A percentile compares a stretch with the other conserved stretches of the same genome.
Conservation (phyloP, 2,113 vertebrate species). For the Xerus inauris region DNA sequence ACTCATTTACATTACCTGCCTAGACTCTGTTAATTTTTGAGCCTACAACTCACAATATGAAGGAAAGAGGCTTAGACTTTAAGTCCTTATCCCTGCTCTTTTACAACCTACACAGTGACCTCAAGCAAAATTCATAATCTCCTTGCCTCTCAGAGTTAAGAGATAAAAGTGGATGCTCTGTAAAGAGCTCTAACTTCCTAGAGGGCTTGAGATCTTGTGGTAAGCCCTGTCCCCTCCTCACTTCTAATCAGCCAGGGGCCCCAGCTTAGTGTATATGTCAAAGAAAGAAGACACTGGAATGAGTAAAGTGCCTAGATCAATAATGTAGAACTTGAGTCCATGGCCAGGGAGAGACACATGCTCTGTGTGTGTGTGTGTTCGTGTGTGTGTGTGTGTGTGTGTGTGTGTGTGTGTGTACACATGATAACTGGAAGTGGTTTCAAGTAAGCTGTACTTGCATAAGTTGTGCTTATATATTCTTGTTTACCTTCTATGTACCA, state of each 20-base stretch:
- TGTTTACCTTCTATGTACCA: not conserved
- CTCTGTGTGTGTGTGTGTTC: not conserved
- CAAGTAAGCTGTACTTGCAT: not conserved
- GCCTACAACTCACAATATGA: not conserved
- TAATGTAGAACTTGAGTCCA: constrained; percentile 67
- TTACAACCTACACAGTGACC: not conserved
- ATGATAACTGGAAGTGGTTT: not conserved
- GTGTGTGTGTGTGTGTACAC: not conserved
- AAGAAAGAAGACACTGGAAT: constrained; percentile 77
- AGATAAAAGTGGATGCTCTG: constrained; percentile 43
- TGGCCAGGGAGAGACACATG: constrained; percentile 38
- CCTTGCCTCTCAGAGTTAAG: constrained; percentile 24
- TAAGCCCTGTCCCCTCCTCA: not conserved
- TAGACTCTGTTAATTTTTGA: constrained; percentile 23
- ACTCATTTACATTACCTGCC: not conserved
- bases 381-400: not conserved
- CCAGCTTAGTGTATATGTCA: constrained; percentile 61
- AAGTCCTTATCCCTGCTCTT: not conserved
- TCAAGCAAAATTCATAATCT: not conserved
- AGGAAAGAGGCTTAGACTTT: not conserved
- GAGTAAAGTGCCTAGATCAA: constrained; percentile 67
- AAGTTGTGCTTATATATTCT: constrained; percentile 45
- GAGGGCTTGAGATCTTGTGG: not conserved
- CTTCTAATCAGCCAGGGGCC: not conserved
- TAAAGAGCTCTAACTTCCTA: constrained; percentile 38